These are phyloP conservation scores for Galagoides demidoff DNA, from an alignment of 2,797 vertebrate species.

Conservation along the genomic window DNA sequence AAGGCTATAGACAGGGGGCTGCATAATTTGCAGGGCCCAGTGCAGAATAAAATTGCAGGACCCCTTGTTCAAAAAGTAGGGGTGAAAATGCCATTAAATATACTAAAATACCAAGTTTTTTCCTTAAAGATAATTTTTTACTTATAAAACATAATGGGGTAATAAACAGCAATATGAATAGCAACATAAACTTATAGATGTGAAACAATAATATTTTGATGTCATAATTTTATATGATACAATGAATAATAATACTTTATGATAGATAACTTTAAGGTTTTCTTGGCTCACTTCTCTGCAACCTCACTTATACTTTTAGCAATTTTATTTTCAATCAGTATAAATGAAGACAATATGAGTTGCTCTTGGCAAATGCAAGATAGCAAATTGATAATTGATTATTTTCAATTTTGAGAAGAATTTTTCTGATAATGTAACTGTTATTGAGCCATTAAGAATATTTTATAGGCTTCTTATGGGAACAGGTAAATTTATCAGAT, in stretches of 20 bases:
- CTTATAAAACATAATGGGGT: background rate
- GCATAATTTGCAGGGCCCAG: background rate
- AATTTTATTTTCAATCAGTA: background rate
- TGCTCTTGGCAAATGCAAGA: background rate
- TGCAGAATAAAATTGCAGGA: background rate
- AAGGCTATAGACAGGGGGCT: background rate
- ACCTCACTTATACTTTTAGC: background rate
- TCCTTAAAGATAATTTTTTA: background rate
- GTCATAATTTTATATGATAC: background rate
- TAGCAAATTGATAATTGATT: background rate
- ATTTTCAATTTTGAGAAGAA: slow-evolving; percentile 31
- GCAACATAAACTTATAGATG: background rate
- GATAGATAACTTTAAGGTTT: background rate
- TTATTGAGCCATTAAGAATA: slow-evolving; percentile 11
- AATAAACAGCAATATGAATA: background rate
- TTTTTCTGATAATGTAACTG: background rate
- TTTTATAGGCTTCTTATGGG: background rate
- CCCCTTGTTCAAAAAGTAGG: background rate
- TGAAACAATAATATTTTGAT: background rate
- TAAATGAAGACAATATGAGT: slow-evolving; percentile 26
- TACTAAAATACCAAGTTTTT: background rate
- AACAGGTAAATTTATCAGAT: background rate
- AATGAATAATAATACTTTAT: background rate
- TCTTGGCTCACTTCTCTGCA: background rate
- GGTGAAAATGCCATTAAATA: background rate